Base-by-base conservation (phyloP, 2,113 vertebrate genomes). In the Leiothrix lutea region DNA sequence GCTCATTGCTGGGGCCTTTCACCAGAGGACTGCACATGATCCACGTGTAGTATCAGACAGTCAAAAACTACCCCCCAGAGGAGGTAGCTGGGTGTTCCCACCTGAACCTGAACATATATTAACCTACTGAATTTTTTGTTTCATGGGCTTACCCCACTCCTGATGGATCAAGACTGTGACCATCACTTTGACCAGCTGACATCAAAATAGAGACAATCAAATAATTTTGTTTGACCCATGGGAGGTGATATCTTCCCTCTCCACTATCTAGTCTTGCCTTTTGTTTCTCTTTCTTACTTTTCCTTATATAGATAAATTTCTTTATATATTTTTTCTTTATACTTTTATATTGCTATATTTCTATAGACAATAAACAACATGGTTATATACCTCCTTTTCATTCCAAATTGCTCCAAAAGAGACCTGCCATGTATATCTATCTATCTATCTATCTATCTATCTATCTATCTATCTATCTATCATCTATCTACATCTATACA, bases 51-150 rank as follows among this genome's bases (percentile, higher is more conserved):
- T 29, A 31, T 31, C 15, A n/a, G 22, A 35, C 4, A 33, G 8
- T 13, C 12, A 40, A 29, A 62, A 71, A 18, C 11, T 25, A 20
- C 1, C 6, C 5, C 1, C 2, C 13, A 8, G 7, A 11, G 13
- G 13, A 26, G 7, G 12, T 31, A 35, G 8, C 11, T 42, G 21
- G 6, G 11, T 40, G 14, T 8, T 71, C 21, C 21, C 35, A 65
- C 5, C 26, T 22, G 25, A 42, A 64, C 17, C 17, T 1, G 1
- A 40, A 17, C 5, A 3, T 16, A 14, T 25, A 17, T 25, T 40
- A 40, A 54, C 16, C 7, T 11, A 22, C 3, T 56, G 35, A 70
- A 42, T 5, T 7, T 51, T 60, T 9, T 56, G 23, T 35, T 64
- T 56, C 18, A 10, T 35, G 21, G 17, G 6, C 11, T 42, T 56